Percentiles rank a stretch among this genome's conserved stretches.
Evolutionary conservation across 2,113 vertebrate species (phyloP).

Genomic region (Garra rufa): DNA sequence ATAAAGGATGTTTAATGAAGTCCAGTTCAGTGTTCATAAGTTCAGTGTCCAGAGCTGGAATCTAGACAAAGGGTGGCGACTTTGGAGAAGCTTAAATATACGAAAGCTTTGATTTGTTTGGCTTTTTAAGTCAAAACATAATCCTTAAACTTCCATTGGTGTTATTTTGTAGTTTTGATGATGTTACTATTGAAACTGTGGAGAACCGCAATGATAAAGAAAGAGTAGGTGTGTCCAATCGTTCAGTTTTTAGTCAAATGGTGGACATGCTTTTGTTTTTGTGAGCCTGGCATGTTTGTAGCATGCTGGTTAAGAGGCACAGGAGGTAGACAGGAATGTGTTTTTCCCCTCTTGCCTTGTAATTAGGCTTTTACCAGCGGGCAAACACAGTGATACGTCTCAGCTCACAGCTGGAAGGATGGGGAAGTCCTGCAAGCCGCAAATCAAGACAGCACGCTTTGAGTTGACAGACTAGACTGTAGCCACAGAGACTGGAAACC

Average conservation of each 20-base stretch:
- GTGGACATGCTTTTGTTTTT: slow-evolving; percentile 23
- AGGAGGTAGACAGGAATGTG: slow-evolving; percentile 70
- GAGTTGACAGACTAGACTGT: slow-evolving; percentile 12
- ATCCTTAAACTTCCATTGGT: neutral
- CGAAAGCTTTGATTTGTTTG: neutral
- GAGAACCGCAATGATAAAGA: neutral
- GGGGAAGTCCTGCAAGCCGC: slow-evolving; percentile 39
- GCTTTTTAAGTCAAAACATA: neutral
- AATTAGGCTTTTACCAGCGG: slow-evolving; percentile 65
- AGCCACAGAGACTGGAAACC: neutral
- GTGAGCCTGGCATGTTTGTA: slow-evolving; percentile 54
- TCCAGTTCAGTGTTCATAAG: neutral
- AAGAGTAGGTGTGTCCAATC: neutral
- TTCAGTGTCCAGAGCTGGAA: neutral
- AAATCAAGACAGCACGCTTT: slow-evolving; percentile 34
- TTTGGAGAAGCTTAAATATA: neutral
- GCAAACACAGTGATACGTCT: slow-evolving; percentile 49
- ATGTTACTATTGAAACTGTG: neutral
- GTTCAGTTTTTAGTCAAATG: neutral
- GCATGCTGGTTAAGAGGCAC: slow-evolving; percentile 64
- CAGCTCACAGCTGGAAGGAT: slow-evolving; percentile 40
- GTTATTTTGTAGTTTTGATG: neutral
- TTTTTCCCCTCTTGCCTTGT: slow-evolving; percentile 66
- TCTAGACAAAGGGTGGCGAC: neutral
- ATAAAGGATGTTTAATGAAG: too few relatives aligned